Base-by-base conservation (phyloP, 2,797 vertebrate species). In the Dendrocincla tyrannina region DNA sequence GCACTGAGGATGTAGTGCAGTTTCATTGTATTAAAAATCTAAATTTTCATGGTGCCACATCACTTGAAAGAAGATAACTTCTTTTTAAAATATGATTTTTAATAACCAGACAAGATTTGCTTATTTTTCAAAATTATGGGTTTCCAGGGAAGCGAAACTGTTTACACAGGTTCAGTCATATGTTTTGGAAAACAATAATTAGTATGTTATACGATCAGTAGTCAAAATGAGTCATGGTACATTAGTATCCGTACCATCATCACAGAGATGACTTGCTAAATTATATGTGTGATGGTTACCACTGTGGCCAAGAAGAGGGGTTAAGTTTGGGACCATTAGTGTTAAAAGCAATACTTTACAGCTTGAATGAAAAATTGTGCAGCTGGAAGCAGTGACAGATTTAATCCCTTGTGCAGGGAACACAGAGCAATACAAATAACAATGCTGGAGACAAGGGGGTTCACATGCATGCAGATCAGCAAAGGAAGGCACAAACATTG, bases 391-490 rank as follows among this genome's bases (percentile, higher is more conserved):
- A 91, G 63, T 79, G 90, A 46, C 37, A 90, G 89, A 90, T 91
- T 76, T 60, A 94, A 91, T 93, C 63, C 46, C 85, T 32, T n/a
- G 80, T 70, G 82, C 69, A 67, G 67, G 33, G 73, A 58, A 23
- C 83, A 86, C 23, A 52, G 76, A 90, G 77, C 47, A 88, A 87
- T 91, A 79, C 83, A 92, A 94, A 88, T 82, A 88, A 46, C 37
- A 56, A 0, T 42, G 59, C 55, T 86, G 77, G 63, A 89, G 67
- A 74, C 83, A 41, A 50, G 19, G 25, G 50, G 89, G 30, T 63
- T 79, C 62, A 50, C 66, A 76, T 60, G 89, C 76, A 93, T 96
- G 77, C 88, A 95, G 70, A 96, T 95, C 89, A 92, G 85, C 55
- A 88, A 75, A 89, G 74, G 77, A 80, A 96, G 59, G 56, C 76